Percentiles rank a stretch among this genome's conserved stretches.
Conservation (phyloP, 92 coral and sea anemone genomes). For the Pocillopora grandis region DNA sequence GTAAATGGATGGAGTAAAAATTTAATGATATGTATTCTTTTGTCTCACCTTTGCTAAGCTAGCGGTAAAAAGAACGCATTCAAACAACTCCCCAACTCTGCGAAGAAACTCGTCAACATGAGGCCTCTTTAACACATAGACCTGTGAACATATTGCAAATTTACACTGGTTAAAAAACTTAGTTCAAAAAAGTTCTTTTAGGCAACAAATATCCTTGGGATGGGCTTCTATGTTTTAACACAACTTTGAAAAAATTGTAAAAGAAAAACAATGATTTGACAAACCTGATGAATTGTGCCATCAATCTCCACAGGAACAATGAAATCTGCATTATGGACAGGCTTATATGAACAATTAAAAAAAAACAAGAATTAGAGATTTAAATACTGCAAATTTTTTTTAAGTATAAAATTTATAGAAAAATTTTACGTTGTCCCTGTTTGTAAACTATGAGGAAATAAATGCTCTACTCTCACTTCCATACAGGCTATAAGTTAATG, state of each 20-base stretch:
- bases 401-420: too few species aligned
- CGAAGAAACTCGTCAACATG: constrained; percentile 96
- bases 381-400: too few species aligned
- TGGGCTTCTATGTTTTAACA: neutral
- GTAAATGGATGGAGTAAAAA: neutral
- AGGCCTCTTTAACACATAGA: constrained; percentile 95
- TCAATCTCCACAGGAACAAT: constrained; percentile 99
- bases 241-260: neutral
- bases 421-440: too few species aligned
- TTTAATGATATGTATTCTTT: neutral
- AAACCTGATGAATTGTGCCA: constrained; percentile 98
- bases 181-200: neutral
- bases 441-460: too few species aligned
- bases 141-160: constrained; percentile 40
- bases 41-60: constrained; percentile 93
- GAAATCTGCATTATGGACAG: constrained; percentile 99
- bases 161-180: neutral
- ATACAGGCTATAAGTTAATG: too few species aligned
- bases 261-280: too few species aligned
- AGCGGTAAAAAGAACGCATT: constrained; percentile 98
- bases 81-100: constrained; percentile 93
- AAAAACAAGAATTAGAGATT: neutral
- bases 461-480: too few species aligned
- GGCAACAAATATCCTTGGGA: neutral
- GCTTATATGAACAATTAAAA: constrained; percentile 47